Evolutionary conservation across 2,113 vertebrate genomes (phyloP).

Genomic region (Athene cunicularia): DNA sequence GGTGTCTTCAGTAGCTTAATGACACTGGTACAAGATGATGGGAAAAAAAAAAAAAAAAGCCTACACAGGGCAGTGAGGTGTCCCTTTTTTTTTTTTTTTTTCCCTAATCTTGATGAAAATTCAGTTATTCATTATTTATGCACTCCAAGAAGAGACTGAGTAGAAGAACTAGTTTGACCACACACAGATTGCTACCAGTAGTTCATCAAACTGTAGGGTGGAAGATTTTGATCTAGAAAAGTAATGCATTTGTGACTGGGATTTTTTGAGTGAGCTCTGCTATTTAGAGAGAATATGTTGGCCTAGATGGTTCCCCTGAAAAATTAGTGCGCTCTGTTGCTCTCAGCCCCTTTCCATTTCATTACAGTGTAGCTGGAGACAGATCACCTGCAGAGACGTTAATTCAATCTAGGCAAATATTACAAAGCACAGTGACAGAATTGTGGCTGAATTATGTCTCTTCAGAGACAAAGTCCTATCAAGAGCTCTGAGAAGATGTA

Average conservation of each 20-base stretch:
- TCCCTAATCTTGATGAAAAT: neutral
- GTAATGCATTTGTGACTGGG: neutral
- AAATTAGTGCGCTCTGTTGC: neutral
- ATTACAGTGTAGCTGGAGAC: neutral
- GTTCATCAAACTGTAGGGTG: neutral
- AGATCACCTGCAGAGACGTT: neutral
- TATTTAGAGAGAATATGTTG: neutral
- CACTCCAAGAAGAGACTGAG: neutral
- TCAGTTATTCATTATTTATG: neutral
- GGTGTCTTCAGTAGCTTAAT: neutral
- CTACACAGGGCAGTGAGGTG: neutral
- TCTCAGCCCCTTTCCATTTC: neutral
- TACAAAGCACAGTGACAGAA: neutral
- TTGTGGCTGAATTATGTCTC: neutral
- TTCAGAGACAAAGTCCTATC: neutral
- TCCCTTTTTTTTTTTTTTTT: neutral
- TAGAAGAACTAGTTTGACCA: neutral
- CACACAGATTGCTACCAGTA: neutral
- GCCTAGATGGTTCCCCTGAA: neutral
- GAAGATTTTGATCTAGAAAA: neutral
- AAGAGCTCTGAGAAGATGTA: neutral
- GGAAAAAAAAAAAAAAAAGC: too few relatives aligned
- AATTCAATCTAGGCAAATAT: neutral
- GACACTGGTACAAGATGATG: neutral
- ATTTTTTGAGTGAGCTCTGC: neutral